These are phyloP conservation scores for Linyphia triangularis DNA, from an alignment of 2,888 invertebrate species.

Conservation along the genomic window DNA sequence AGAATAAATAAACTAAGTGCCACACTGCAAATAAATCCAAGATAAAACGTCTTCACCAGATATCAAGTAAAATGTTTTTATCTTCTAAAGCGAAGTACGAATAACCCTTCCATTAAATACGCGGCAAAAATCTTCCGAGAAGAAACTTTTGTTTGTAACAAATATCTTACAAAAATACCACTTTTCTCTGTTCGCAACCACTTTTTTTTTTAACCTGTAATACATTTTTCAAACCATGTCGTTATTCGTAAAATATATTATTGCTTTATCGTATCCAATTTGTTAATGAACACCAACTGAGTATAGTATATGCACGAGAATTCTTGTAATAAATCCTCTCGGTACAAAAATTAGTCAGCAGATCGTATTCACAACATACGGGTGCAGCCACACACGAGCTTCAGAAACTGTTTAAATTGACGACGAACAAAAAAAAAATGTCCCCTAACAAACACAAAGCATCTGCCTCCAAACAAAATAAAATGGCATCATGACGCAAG, in stretches of 20 bases:
- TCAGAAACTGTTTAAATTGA: no score
- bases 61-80: not conserved
- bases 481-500: slow-evolving; percentile 27
- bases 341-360: not conserved
- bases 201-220: no score
- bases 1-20: no score
- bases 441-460: no score
- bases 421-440: no score
- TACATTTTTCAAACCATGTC: no score
- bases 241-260: no score
- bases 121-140: not conserved
- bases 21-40: not conserved
- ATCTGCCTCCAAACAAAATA: slow-evolving; percentile 1
- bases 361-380: not conserved
- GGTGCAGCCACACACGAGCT: no score
- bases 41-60: not conserved
- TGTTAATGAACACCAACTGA: not conserved
- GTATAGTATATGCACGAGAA: not conserved
- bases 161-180: no score
- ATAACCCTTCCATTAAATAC: not conserved
- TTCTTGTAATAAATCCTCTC: not conserved
- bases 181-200: no score
- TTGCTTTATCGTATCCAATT: no score
- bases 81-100: not conserved
- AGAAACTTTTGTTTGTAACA: no score